Conservation (phyloP, 2,888 invertebrate genomes). For the Galerucella pusilla region DNA sequence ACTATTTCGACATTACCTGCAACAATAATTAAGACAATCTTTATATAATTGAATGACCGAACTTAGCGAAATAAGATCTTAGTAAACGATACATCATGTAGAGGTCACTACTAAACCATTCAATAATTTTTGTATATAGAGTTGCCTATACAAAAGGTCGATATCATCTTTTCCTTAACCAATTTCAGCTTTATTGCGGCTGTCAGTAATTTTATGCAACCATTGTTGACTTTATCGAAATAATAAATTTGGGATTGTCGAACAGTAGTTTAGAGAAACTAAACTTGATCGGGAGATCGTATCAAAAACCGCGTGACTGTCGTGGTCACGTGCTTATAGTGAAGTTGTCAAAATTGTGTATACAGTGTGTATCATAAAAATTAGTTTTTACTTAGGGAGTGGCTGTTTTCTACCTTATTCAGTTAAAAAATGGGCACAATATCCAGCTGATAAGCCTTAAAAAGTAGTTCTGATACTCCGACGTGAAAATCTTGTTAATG, state of each 20-base stretch:
- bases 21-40: no score
- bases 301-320: constrained; percentile 49
- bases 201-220: constrained; percentile 30
- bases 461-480: background rate
- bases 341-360: constrained; percentile 40
- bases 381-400: constrained; percentile 54
- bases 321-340: constrained; percentile 46
- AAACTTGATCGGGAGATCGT: constrained; percentile 25
- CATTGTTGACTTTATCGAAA: constrained; percentile 21
- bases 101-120: constrained; percentile 2
- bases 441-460: background rate
- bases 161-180: constrained; percentile 3
- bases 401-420: constrained; percentile 50
- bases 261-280: constrained; percentile 17
- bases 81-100: background rate
- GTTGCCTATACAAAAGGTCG: constrained; percentile 22
- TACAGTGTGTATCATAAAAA: constrained; percentile 41
- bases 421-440: constrained; percentile 9
- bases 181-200: background rate
- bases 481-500: background rate
- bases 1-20: no score
- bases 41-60: background rate
- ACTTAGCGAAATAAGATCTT: background rate
- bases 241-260: constrained; percentile 13
- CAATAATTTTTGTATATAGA: constrained; percentile 2